A percentile compares a stretch with the other conserved stretches of the same genome.
Evolutionary conservation across 2,888 invertebrate genomes (phyloP).

Genomic region (Anagyrus pseudococci): DNA sequence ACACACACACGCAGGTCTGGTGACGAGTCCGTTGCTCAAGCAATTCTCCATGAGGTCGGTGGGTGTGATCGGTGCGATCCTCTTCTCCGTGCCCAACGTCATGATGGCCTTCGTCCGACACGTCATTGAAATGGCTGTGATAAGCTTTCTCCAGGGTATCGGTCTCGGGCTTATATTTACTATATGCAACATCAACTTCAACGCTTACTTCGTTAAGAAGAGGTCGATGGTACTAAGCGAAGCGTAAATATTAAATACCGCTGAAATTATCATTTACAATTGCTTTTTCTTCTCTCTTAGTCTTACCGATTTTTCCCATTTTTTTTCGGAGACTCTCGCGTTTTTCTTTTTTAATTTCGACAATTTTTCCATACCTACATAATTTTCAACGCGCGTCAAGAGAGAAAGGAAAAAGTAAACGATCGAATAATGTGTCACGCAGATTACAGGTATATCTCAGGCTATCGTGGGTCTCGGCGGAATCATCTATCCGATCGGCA

Average conservation of each 20-base stretch:
- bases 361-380: too few species aligned
- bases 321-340: too few species aligned
- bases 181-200: slow-evolving; percentile 75
- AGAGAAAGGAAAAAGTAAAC: background rate
- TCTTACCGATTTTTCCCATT: background rate
- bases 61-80: slow-evolving; percentile 70
- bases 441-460: slow-evolving; percentile 79
- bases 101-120: slow-evolving; percentile 70
- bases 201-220: slow-evolving; percentile 75
- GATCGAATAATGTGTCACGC: too few species aligned
- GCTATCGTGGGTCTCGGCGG: slow-evolving; percentile 73
- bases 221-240: slow-evolving; percentile 64
- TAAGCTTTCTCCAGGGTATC: slow-evolving; percentile 68
- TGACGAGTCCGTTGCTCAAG: slow-evolving; percentile 72
- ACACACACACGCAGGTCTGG: slow-evolving; percentile 73
- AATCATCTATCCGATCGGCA: slow-evolving; percentile 73
- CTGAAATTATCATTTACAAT: background rate
- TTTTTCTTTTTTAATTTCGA: background rate
- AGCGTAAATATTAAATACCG: background rate
- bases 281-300: background rate
- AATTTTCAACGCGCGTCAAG: background rate
- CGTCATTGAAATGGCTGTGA: slow-evolving; percentile 69
- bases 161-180: slow-evolving; percentile 79
- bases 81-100: slow-evolving; percentile 71
- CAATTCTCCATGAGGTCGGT: slow-evolving; percentile 72